These are phyloP conservation scores for Ceramica pisi DNA, from an alignment of 2,888 invertebrate genomes.

Conservation along the genomic window DNA sequence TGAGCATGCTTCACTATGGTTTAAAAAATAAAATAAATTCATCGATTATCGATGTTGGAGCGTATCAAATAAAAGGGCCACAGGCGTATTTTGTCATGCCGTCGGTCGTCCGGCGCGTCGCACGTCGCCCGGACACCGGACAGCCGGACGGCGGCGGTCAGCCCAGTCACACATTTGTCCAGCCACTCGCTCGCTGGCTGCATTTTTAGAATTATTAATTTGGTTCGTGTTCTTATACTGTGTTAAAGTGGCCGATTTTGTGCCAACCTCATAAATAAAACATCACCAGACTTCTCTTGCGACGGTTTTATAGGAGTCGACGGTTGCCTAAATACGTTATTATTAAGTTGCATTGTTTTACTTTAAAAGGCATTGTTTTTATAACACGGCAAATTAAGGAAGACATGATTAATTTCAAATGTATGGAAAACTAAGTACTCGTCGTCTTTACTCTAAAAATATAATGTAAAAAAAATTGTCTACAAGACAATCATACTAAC, in stretches of 20 bases:
- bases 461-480: background rate
- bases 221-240: conserved; percentile 86
- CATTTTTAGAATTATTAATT: conserved; percentile 90
- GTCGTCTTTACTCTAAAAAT: background rate
- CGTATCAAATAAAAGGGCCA: conserved; percentile 71
- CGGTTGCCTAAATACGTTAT: conserved; percentile 81
- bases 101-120: conserved; percentile 49
- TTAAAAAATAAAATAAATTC: conserved; percentile 39
- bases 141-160: conserved; percentile 58
- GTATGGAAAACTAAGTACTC: background rate
- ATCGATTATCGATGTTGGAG: conserved; percentile 61
- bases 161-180: conserved; percentile 80
- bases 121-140: conserved; percentile 20
- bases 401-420: conserved; percentile 32
- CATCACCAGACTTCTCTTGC: conserved; percentile 77
- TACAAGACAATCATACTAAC: conserved; percentile 9
- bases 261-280: conserved; percentile 87
- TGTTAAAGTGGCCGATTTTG: conserved; percentile 87
- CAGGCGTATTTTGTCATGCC: conserved; percentile 77
- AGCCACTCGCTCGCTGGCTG: conserved; percentile 78
- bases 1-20: conserved; percentile 18
- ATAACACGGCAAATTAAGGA: conserved; percentile 36
- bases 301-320: conserved; percentile 78
- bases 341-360: conserved; percentile 76
- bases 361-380: conserved; percentile 67